Conservation (phyloP, 2,888 invertebrate genomes). For the Diabrotica balteata region DNA sequence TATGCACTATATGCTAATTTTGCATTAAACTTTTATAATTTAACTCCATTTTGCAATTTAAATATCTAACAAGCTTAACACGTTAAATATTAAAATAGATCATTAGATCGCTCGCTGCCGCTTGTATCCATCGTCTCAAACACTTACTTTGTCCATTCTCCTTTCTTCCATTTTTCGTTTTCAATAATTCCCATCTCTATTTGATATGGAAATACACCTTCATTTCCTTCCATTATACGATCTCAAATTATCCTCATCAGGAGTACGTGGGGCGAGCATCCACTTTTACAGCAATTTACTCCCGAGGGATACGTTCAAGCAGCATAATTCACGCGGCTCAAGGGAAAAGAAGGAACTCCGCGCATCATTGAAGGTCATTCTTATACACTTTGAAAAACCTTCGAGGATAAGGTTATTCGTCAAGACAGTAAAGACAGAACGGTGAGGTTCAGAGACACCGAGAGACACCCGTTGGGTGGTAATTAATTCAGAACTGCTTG, state of each 20-base stretch:
- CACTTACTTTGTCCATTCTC: slow-evolving; percentile 18
- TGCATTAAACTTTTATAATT: too few relatives aligned
- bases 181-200: slow-evolving; percentile 20
- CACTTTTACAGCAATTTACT: slow-evolving; percentile 33
- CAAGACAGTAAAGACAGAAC: slow-evolving; percentile 8
- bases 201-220: slow-evolving; percentile 30
- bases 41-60: too few relatives aligned
- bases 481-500: slow-evolving; percentile 12
- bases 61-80: too few relatives aligned
- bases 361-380: slow-evolving; percentile 24
- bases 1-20: too few relatives aligned
- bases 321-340: slow-evolving; percentile 26
- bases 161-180: slow-evolving; percentile 15
- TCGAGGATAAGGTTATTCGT: slow-evolving; percentile 14
- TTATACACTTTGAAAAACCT: slow-evolving; percentile 17
- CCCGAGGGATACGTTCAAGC: slow-evolving; percentile 25
- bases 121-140: slow-evolving; percentile 7
- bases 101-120: slow-evolving; percentile 11
- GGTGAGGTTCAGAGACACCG: not conserved
- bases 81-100: slow-evolving; percentile 2
- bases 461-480: not conserved
- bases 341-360: slow-evolving; percentile 20
- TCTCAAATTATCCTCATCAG: slow-evolving; percentile 33
- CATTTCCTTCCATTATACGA: slow-evolving; percentile 25
- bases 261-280: slow-evolving; percentile 25